A percentile compares a stretch with the other conserved stretches of the same genome.
These are phyloP conservation scores for Eurytoma californica DNA, from an alignment of 2,888 invertebrate genomes.

Conservation along the genomic window DNA sequence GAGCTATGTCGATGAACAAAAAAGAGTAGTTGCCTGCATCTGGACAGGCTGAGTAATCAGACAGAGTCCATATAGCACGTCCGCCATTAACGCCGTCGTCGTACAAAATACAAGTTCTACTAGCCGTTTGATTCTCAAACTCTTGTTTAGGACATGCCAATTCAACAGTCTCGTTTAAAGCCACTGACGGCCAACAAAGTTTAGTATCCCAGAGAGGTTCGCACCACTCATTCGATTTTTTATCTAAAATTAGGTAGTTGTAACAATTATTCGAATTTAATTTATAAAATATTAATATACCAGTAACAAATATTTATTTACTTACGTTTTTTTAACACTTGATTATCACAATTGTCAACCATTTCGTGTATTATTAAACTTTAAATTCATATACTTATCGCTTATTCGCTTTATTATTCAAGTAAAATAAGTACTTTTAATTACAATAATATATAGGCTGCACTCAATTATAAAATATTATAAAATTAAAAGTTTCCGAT, in stretches of 20 bases:
- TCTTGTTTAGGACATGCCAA: slow-evolving; percentile 26
- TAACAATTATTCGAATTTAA: background rate
- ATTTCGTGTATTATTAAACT: background rate
- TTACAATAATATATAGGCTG: no score
- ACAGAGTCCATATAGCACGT: slow-evolving; percentile 12
- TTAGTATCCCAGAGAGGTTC: slow-evolving; percentile 33
- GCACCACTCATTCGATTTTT: slow-evolving; percentile 11
- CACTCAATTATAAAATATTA: background rate
- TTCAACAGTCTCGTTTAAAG: slow-evolving; percentile 14
- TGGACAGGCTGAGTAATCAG: slow-evolving; percentile 22
- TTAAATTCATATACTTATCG: background rate
- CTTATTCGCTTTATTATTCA: no score
- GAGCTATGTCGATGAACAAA: background rate
- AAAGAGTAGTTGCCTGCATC: slow-evolving; percentile 14
- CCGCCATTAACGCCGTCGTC: background rate
- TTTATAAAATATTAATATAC: no score
- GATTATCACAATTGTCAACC: slow-evolving; percentile 1
- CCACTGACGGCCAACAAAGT: slow-evolving; percentile 21
- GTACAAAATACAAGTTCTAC: slow-evolving; percentile 27
- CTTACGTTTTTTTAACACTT: slow-evolving; percentile 17
- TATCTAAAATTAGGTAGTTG: background rate
- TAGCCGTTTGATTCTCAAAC: slow-evolving; percentile 35
- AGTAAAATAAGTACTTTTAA: no score
- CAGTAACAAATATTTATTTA: background rate
- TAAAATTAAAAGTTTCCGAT: background rate